These are phyloP conservation scores for Athene cunicularia DNA, from an alignment of 2,113 vertebrate species.

Conservation along the genomic window DNA sequence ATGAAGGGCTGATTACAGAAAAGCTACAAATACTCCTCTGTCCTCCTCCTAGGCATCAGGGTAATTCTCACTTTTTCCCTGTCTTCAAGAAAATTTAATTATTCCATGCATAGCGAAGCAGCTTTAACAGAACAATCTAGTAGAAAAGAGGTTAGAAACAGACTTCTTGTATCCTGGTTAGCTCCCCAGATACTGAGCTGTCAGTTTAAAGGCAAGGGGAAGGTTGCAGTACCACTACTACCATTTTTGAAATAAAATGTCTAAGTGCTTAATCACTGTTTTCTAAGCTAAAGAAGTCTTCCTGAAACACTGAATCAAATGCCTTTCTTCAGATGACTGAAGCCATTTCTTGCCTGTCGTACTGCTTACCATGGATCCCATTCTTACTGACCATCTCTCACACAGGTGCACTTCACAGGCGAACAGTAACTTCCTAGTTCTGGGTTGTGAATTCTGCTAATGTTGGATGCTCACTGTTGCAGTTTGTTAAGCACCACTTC, in stretches of 20 bases:
- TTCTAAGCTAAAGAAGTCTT: background rate
- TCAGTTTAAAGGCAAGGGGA: background rate
- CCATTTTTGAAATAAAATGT: background rate
- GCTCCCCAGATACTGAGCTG: background rate
- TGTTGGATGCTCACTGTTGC: background rate
- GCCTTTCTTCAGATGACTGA: background rate
- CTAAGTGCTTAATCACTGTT: background rate
- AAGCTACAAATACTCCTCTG: background rate
- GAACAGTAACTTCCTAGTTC: background rate
- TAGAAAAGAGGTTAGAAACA: background rate
- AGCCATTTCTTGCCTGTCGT: background rate
- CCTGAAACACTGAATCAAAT: background rate
- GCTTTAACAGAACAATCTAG: background rate
- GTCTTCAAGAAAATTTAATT: background rate
- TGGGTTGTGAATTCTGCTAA: background rate
- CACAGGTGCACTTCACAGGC: background rate
- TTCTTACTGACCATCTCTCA: background rate
- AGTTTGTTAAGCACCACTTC: background rate
- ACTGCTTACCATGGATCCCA: accelerated
- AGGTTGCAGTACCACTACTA: background rate
- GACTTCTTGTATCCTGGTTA: background rate
- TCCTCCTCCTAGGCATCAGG: background rate
- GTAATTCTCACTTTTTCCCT: background rate
- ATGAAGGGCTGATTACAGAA: background rate
- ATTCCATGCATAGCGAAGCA: background rate